Evolutionary conservation across 2,888 invertebrate genomes (phyloP).

Genomic region (Lasius fuliginosus): DNA sequence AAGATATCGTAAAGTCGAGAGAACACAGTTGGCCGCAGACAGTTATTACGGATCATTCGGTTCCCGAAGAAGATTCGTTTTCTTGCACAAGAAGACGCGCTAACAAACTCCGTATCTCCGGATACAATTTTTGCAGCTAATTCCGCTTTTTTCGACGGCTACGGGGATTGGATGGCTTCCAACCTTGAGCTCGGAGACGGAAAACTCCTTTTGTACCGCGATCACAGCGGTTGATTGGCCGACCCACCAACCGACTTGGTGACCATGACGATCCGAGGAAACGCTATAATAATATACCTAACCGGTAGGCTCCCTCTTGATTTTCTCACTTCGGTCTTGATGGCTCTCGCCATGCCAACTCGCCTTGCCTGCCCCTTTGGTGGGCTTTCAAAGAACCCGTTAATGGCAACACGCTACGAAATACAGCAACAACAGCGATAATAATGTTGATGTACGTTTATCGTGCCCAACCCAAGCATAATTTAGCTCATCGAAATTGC

Average conservation of each 20-base stretch:
- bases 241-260: conserved; percentile 65
- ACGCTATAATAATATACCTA: conserved; percentile 73
- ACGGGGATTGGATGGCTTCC: conserved; percentile 47
- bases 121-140: conserved; percentile 18
- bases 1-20: conserved; percentile 59
- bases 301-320: conserved; percentile 70
- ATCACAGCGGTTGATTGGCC: conserved; percentile 68
- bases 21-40: conserved; percentile 63
- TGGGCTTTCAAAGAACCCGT: conserved; percentile 75
- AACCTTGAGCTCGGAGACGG: conserved; percentile 69
- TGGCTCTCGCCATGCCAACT: conserved; percentile 70
- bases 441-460: conserved; percentile 48
- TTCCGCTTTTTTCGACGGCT: conserved; percentile 42
- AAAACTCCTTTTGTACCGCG: conserved; percentile 63
- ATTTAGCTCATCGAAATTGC: conserved; percentile 43
- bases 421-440: conserved; percentile 52
- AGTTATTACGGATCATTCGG: conserved; percentile 68
- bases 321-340: conserved; percentile 75
- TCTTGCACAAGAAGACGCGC: conserved; percentile 36
- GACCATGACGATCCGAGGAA: conserved; percentile 68
- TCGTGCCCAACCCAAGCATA: conserved; percentile 40
- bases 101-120: conserved; percentile 48
- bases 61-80: conserved; percentile 58
- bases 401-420: conserved; percentile 66
- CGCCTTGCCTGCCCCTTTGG: conserved; percentile 54